Base-by-base conservation (phyloP, 2,888 invertebrate species). In the Cabera pusaria region DNA sequence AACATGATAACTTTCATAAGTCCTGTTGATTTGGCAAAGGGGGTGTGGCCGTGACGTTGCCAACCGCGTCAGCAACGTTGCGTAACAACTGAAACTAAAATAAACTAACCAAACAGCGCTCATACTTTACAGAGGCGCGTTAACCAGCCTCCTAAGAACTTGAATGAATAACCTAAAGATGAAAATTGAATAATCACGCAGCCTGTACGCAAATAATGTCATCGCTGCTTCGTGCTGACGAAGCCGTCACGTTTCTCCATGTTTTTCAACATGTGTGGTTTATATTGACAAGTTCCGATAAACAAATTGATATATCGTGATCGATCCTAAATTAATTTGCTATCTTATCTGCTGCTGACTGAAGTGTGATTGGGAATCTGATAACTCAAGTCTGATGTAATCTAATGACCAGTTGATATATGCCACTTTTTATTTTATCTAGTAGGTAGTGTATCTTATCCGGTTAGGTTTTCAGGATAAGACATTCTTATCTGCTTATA, bases 1-100 rank as follows among this genome's bases (percentile, higher is more conserved):
- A 51, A 52, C 43, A 56, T 59, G 67, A 72, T 67, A 65, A 41
- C 26, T 54, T 37, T 39, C 32, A 40, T 22, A 22, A 6, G 43
- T 46, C 47, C 24, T 25, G 41, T 46, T 48, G 57, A 53, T 64
- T 57, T 72, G 59, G 74, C 64, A 75, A 73, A 73, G 76, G 76
- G 67, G 86, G 86, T 78, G 85, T 76, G 86, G 78, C 68, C 58
- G 51, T 82, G 78, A 84, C 84, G 85, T 52, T 20, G 33, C 24
- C 22, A 16, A 22, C 39, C 36, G 10, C 76, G 70, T 76, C 71
- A 74, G n/a, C 27, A 31, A 19, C 39, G 43, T 71, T 73, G 49
- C 63, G 62, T 46, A 73, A 74, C 50, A 16, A 48, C 45, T 60
- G 60, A 64, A 60, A 52, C 54, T 59, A 57, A 51, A 53, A 39